phyloP scores from a whole-genome alignment of 2,888 invertebrate genomes.

The Megastigmus dorsalis region DNA sequence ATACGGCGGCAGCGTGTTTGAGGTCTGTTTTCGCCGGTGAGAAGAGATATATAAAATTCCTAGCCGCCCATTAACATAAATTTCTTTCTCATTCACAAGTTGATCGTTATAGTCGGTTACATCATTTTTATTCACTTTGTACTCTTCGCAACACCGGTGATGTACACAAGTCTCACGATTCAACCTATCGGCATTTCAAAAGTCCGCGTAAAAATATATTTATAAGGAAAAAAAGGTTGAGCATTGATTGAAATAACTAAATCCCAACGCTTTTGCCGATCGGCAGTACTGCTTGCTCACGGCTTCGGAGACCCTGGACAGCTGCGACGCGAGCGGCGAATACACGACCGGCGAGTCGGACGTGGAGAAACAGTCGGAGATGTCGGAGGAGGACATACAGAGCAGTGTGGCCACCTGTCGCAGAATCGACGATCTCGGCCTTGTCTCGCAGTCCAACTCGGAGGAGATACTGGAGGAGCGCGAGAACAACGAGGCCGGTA shows the following conservation, averaged over 20 bases:
- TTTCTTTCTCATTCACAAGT: too few relatives aligned
- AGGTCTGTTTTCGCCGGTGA: too few relatives aligned
- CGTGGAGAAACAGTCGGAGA: constrained; percentile 81
- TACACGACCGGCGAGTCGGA: constrained; percentile 86
- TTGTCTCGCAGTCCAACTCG: constrained; percentile 68
- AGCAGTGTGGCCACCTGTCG: constrained; percentile 83
- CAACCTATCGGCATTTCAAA: too few relatives aligned
- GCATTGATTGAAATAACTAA: background rate
- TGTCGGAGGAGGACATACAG: constrained; percentile 63
- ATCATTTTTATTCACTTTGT: too few relatives aligned
- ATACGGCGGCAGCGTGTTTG: too few relatives aligned
- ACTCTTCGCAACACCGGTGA: too few relatives aligned
- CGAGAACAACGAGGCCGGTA: constrained; percentile 58
- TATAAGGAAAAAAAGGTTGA: too few relatives aligned
- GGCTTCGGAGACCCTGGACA: constrained; percentile 78
- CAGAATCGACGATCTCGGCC: constrained; percentile 67
- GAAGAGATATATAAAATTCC: too few relatives aligned
- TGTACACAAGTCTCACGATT: too few relatives aligned
- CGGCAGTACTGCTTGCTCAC: constrained; percentile 61
- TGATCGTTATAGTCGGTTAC: too few relatives aligned
- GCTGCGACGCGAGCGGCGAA: constrained; percentile 93
- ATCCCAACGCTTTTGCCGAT: constrained; percentile 3
- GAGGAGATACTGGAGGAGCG: constrained; percentile 71
- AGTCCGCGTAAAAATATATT: too few relatives aligned
- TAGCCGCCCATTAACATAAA: too few relatives aligned